Conservation (phyloP, 2,797 vertebrate genomes). For the Chelonia mydas region DNA sequence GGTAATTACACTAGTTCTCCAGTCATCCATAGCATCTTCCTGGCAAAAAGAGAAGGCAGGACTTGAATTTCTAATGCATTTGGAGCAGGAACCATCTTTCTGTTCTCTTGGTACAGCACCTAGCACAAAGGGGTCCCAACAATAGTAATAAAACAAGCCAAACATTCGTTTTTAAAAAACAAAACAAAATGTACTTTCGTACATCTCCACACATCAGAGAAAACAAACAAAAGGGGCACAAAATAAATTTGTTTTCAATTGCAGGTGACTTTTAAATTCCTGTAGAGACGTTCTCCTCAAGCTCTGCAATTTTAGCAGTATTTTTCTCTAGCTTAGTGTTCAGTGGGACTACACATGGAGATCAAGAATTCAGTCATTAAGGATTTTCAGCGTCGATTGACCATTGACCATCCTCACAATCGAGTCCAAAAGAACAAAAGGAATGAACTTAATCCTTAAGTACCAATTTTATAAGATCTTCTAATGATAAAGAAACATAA, state of each 20-base stretch:
- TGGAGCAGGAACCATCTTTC: not conserved
- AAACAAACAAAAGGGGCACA: not conserved
- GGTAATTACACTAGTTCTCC: constrained; percentile 53
- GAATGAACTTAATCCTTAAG: too few species aligned
- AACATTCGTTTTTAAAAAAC: not conserved
- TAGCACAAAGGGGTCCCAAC: not conserved
- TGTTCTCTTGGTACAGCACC: not conserved
- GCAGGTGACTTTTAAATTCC: not conserved
- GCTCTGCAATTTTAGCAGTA: not conserved
- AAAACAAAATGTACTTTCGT: not conserved
- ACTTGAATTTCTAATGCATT: constrained; percentile 37
- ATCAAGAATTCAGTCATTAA: too few species aligned
- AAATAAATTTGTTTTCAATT: not conserved
- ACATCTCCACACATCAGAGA: not conserved
- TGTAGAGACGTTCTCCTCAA: not conserved
- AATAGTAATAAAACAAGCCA: not conserved
- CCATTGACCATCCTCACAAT: too few species aligned
- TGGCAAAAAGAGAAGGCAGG: constrained; percentile 40
- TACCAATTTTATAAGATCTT: too few species aligned
- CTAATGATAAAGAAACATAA: too few species aligned
- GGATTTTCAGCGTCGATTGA: too few species aligned
- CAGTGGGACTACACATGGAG: not conserved
- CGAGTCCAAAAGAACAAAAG: too few species aligned
- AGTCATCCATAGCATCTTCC: constrained; percentile 22
- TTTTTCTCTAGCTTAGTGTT: not conserved